Evolutionary conservation across 2,113 vertebrate species (phyloP).

Genomic region (Callospermophilus lateralis): DNA sequence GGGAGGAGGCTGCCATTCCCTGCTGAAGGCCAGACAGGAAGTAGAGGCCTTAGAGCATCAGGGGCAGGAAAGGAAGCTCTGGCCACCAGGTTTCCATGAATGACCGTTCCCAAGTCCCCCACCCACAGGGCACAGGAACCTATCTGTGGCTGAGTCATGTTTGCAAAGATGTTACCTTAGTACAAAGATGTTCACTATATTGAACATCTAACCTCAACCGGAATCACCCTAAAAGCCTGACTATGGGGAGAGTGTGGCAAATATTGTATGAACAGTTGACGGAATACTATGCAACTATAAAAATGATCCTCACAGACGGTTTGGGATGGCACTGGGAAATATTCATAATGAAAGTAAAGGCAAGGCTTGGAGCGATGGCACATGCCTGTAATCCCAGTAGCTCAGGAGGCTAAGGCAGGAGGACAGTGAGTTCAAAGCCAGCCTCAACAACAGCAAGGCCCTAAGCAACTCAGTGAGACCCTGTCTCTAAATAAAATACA

Average conservation of each 20-base stretch:
- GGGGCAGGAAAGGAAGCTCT: neutral
- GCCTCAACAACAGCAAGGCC: too few relatives aligned
- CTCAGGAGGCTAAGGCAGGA: too few relatives aligned
- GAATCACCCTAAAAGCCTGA: neutral
- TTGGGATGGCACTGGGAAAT: neutral
- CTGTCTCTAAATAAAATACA: too few relatives aligned
- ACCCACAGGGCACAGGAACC: neutral
- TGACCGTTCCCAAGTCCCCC: neutral
- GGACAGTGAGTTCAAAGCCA: too few relatives aligned
- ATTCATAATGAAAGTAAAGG: neutral
- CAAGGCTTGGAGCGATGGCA: neutral
- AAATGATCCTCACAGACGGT: neutral
- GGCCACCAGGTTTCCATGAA: neutral
- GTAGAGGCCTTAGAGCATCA: neutral
- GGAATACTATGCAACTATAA: neutral
- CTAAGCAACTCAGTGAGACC: too few relatives aligned
- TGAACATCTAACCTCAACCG: neutral
- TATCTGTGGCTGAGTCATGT: neutral
- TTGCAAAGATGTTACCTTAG: neutral
- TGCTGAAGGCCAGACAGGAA: neutral
- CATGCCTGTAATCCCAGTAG: too few relatives aligned
- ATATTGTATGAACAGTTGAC: fast-evolving
- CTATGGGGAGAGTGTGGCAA: neutral
- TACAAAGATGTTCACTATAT: neutral
- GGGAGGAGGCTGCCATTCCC: neutral